Base-by-base conservation (phyloP, 2,113 vertebrate species). In the Apeltes quadracus region DNA sequence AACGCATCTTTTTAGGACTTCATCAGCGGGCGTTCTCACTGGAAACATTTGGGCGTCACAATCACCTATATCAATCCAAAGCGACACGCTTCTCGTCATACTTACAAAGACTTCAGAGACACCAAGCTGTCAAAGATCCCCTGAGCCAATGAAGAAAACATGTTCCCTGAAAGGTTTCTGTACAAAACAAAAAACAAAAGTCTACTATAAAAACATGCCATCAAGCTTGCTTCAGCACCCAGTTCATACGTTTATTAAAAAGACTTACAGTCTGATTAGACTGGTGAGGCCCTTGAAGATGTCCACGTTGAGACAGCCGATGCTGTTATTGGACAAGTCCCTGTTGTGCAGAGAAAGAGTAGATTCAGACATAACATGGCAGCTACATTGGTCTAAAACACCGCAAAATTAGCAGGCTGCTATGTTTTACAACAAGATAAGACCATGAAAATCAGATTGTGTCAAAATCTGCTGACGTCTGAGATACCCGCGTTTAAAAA, bases 91-190 rank as follows among this genome's bases (percentile, higher is more conserved):
- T 12, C 2, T 27, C 29, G 23, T 61, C 38, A 64, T 86, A 98
- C 97, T 97, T 91, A 99, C 97, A 99, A 73, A 53, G 94, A 93
- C 79, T 96, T 96, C 27, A 99, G 87, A 16, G 96, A 96, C 69
- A 86, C 90, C 78, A 99, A 94, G 89, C 96, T 95, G 92, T 96
- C 95, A 81, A 99, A 98, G 0, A 95, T 98, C 83, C 96, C 97
- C 88, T 94, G 95, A 44, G 96, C 86, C 87, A 99, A 82, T 0
- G 97, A 96, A 25, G 97, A 97, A 94, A 98, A 99, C 57, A 95
- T 90, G 91, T 99, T 99, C 75, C 96, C 97, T 56, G 97, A 96
- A 89, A 99, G 95, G 85, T 98, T 98, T 74, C 97, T 99, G 87
- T 32, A 80, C 81, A 23, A n/a, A 1, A 46, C 14, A 68, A 87